Conservation (phyloP, 2,113 vertebrate species). For the Rissa tridactyla region DNA sequence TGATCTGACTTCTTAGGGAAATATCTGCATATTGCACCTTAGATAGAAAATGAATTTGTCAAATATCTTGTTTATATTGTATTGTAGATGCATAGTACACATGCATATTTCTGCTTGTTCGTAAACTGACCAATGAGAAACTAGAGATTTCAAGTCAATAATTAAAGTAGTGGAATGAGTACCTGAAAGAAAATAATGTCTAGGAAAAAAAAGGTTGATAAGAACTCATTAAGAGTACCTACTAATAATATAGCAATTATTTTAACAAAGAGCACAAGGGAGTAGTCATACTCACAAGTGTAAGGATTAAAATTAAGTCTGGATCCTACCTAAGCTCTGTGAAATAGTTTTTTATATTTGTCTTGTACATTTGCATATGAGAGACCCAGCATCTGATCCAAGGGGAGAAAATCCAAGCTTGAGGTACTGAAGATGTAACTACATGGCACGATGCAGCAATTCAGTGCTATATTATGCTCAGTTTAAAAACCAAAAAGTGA, state of each 20-base stretch:
- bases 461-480: not conserved
- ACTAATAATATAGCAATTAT: not conserved
- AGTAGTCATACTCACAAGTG: not conserved
- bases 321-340: not conserved
- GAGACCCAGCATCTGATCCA: not conserved
- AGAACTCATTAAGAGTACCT: not conserved
- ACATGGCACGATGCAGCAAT: not conserved
- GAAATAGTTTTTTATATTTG: not conserved
- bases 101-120: not conserved
- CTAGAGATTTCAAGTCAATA: not conserved
- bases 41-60: not conserved
- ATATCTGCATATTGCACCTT: not conserved
- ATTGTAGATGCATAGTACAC: not conserved
- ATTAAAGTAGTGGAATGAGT: not conserved
- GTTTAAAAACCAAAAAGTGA: not conserved
- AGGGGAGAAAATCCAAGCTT: not conserved
- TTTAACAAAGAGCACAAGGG: not conserved
- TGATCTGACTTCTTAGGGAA: not conserved
- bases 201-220: not conserved
- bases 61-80: not conserved
- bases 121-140: not conserved
- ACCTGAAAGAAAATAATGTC: not conserved
- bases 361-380: not conserved
- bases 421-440: not conserved
- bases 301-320: not conserved